These are phyloP conservation scores for Callaeas wilsoni DNA, from an alignment of 2,113 vertebrate genomes.

Conservation along the genomic window DNA sequence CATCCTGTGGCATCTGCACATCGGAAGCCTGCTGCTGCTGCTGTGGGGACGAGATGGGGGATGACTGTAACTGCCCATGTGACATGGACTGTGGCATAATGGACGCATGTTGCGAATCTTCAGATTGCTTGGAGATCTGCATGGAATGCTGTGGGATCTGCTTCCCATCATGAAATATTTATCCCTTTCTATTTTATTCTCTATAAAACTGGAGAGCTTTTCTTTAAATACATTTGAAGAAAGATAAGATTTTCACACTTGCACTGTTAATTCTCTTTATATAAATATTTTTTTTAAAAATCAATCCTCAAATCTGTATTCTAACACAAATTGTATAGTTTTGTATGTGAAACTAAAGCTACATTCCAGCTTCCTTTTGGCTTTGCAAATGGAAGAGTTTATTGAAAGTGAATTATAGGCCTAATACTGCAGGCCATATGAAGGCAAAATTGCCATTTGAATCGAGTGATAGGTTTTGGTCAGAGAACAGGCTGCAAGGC, in stretches of 20 bases:
- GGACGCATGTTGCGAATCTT: slow-evolving; percentile 97
- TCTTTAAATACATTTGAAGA: slow-evolving; percentile 42
- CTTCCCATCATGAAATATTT: slow-evolving; percentile 88
- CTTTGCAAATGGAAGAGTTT: slow-evolving; percentile 40
- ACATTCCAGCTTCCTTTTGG: slow-evolving; percentile 45
- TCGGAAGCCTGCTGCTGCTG: slow-evolving; percentile 90
- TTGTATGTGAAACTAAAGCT: slow-evolving; percentile 62
- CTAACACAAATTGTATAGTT: slow-evolving; percentile 38
- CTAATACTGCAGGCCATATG: neutral
- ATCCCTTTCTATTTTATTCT: slow-evolving; percentile 41
- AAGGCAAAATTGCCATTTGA: neutral
- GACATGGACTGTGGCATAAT: slow-evolving; percentile 97
- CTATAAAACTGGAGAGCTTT: slow-evolving; percentile 72
- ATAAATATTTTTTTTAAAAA: slow-evolving; percentile 32
- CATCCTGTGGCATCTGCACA: slow-evolving; percentile 86
- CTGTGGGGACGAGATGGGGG: slow-evolving; percentile 88
- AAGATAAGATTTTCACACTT: slow-evolving; percentile 64
- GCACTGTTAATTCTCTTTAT: slow-evolving; percentile 68
- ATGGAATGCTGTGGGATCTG: slow-evolving; percentile 99
- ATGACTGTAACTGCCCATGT: slow-evolving; percentile 81
- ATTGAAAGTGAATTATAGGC: neutral
- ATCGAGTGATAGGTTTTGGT: neutral
- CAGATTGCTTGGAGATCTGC: slow-evolving; percentile 98
- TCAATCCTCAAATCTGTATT: neutral
- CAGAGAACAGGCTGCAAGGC: neutral